Base-by-base conservation (phyloP, 1,140 invertebrate genomes). In the Drosophila trapezifrons region DNA sequence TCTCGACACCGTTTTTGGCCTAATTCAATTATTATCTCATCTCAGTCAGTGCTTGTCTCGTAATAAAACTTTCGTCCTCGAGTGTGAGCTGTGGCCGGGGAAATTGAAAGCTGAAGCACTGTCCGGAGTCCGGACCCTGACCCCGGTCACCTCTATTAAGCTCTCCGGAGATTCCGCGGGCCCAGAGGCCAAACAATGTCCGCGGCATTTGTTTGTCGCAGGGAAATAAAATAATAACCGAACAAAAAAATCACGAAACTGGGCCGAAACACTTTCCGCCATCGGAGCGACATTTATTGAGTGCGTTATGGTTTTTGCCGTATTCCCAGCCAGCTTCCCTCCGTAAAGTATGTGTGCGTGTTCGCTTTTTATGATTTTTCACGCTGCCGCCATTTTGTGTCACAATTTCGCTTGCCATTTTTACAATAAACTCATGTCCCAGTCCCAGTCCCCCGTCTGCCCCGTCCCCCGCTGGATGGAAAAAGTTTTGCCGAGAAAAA, bases 371-470 rank as follows among this genome's bases (percentile, higher is more conserved):
- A 82, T 79, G 76, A 82, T 87, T 87, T 86, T 79, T 72, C 56
- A 63, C 66, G 51, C 78, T 72, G 65, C 29, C 60, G 70, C 78
- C 82, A 78, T 79, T 81, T 86, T 73, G 82, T 86, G 82, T 82
- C 82, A 86, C 75, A 82, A 86, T 86, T 86, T 87, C 70, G 78
- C 74, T 49, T 74, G 77, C 55, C 66, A 72, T 79, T 76, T 74
- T 74, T 75, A 81, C 75, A 79, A 86, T 75, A 87, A 63, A 83
- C 55, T 78, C 63, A 37, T 70, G 72, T 63, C 55, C 49, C 62
- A 18, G 6, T 20, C 25, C 29, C 46, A 27, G 27, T 17, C 12
- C 17, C 59, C 25, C 32, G 27, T 8, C 18, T 13, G n/a, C 40
- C 40, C 40, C 40, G 13, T 6, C 57, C 32, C 13, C 0, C 8